Base-by-base conservation (phyloP, 2,888 invertebrate genomes). In the Acleris literana region DNA sequence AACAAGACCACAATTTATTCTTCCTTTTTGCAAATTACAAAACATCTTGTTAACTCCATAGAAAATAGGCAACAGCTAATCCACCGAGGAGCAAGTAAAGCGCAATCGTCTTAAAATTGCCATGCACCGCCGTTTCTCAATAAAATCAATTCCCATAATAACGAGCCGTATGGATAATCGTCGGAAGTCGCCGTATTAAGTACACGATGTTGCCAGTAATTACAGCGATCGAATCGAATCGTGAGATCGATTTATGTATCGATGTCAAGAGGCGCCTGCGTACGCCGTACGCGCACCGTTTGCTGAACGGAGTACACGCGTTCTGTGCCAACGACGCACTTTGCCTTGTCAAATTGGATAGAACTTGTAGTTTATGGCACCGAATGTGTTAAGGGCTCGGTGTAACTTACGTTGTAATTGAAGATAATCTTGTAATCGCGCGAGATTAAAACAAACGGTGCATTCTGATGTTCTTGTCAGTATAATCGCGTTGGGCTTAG, bases 241-340 rank as follows among this genome's bases (percentile, higher is more conserved):
- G 82, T 81, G 83, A 80, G 83, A 86, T 84, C 82, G 81, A 81
- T 87, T 87, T 86, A 87, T 87, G 84, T 84, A 86, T 86, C 83
- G 84, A 85, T 85, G 84, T 82, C 82, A 76, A 75, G 72, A 79
- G 83, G 82, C 84, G 84, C 82, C 82, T 75, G 72, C 76, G 75
- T 74, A 70, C 60, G 59, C 71, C 76, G 75, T 74, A 70, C 59
- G 59, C 71, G 67, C 64, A 33, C 20, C 46, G 55, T 20, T 25
- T 18, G 20, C 46, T 48, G 53, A 54, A 49, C n/a, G 46, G 33
- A 39, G 33, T 54, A 54, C 54, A 16, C 39, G 33, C 13, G 22
- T 39, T 13, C 39, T 39, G 13, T 39, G 39, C 39, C 39, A 13
- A 39, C 39, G 39, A 13, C 39, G 9, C 39, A 39, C 39, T 39